Evolutionary conservation across 2,797 vertebrate species (phyloP), one percentile per base, ranked within the genome.

Genomic region (Gila robusta): DNA sequence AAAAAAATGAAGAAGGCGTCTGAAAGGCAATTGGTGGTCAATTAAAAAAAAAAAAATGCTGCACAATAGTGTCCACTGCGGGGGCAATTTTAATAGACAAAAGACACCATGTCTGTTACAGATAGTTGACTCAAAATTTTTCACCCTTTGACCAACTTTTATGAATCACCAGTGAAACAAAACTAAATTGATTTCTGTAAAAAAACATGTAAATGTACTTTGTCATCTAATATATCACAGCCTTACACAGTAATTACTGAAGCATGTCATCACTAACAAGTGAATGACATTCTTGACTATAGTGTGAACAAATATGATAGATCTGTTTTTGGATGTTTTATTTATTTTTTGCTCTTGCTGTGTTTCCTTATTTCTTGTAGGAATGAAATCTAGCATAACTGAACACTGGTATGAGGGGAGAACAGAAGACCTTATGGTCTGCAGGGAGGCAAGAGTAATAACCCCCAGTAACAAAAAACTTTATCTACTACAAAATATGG

Each of bases 371-470:
- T 47, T 67, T 66, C 5, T 35, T 81, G 28, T 21, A 49, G 41
- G 39, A 52, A 81, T 32, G 9, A 26, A 81, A 67, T 69, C 26
- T 67, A 1, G 35, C 62, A 78, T 16, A 62, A 41, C n/a, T 47
- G 11, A 28, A 80, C 9, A 2, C 35, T 41, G 76, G 41, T 39
- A 26, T 79, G 37, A 79, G 4, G 35, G 32, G 35, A 79, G 14
- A 62, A 81, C 64, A 69, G 28, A 69, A 49, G 26, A 19, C 28
- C 2, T 69, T 28, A 67, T n/a, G 16, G 54, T 69, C 62, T 69
- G 5, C 17, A 69, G 44, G 79, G 64, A 81, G 11, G 64, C 17
- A 35, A 69, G 28, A 69, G 28, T 81, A 49, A 81, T 54, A 52
- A 64, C 23, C 23, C 35, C 35, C 35, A 3, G 4, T 12, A 12